Conservation (phyloP, 2,113 vertebrate genomes). For the Callorhinus ursinus region DNA sequence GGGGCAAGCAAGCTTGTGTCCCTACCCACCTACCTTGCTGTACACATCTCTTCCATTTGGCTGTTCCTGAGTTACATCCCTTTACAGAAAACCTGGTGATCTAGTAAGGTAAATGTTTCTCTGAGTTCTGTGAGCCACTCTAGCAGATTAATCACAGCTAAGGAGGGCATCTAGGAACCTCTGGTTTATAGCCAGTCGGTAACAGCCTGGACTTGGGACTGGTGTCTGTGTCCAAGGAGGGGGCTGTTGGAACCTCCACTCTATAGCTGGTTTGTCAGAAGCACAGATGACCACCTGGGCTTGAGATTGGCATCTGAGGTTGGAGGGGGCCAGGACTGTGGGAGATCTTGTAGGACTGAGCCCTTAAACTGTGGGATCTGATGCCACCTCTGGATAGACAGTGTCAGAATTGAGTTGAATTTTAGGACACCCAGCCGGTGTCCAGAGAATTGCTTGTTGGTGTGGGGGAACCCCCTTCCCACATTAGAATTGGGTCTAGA, state of each 20-base stretch:
- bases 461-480: neutral
- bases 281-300: neutral
- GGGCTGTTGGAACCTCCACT: neutral
- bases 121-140: neutral
- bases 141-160: neutral
- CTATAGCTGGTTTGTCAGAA: neutral
- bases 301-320: neutral
- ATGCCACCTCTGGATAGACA: neutral
- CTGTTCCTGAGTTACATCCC: neutral
- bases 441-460: neutral
- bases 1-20: neutral
- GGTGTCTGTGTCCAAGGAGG: neutral
- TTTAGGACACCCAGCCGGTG: neutral
- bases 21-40: neutral
- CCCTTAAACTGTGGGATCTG: neutral
- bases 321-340: neutral
- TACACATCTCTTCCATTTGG: neutral
- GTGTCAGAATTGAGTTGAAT: neutral
- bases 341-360: neutral
- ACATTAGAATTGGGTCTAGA: neutral
- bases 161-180: neutral
- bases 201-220: neutral
- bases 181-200: neutral
- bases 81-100: neutral
- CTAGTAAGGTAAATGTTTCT: neutral